Evolutionary conservation across 2,888 invertebrate species (phyloP).

Genomic region (Chirona hameri): DNA sequence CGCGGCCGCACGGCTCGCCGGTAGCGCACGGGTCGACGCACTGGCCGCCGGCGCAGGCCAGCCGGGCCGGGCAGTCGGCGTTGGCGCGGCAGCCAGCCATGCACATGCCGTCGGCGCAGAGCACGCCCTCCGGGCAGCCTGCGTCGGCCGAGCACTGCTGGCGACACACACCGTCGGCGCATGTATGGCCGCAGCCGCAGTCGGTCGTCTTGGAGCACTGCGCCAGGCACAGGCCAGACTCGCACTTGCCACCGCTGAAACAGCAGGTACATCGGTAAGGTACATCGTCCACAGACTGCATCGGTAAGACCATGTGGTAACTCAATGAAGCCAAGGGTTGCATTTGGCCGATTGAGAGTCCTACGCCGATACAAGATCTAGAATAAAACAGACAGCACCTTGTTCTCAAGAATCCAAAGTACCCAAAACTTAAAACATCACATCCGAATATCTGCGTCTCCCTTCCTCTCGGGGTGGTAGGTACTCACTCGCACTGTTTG

Average conservation of each 20-base stretch:
- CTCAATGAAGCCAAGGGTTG: too few relatives aligned
- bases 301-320: too few relatives aligned
- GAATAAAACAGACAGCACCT: too few relatives aligned
- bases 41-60: slow-evolving; percentile 61
- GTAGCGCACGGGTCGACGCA: slow-evolving; percentile 59
- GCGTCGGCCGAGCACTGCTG: slow-evolving; percentile 69
- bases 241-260: slow-evolving; percentile 60
- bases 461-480: neutral
- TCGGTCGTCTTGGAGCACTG: slow-evolving; percentile 63
- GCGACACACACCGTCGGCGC: slow-evolving; percentile 68
- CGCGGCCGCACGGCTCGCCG: slow-evolving; percentile 58
- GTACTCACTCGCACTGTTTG: slow-evolving; percentile 6
- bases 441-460: too few relatives aligned
- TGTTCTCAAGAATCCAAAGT: too few relatives aligned
- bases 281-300: too few relatives aligned
- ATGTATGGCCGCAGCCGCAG: slow-evolving; percentile 78
- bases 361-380: too few relatives aligned
- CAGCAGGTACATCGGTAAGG: slow-evolving; percentile 40
- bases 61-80: slow-evolving; percentile 71
- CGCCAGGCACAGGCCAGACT: slow-evolving; percentile 66
- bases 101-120: slow-evolving; percentile 64
- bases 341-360: too few relatives aligned
- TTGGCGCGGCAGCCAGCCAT: slow-evolving; percentile 74
- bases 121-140: slow-evolving; percentile 72
- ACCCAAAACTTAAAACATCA: too few relatives aligned